Percentiles rank a stretch among this genome's conserved stretches.
phyloP scores from a whole-genome alignment of 2,888 invertebrate genomes.

The Lasioglossum marginatum region DNA sequence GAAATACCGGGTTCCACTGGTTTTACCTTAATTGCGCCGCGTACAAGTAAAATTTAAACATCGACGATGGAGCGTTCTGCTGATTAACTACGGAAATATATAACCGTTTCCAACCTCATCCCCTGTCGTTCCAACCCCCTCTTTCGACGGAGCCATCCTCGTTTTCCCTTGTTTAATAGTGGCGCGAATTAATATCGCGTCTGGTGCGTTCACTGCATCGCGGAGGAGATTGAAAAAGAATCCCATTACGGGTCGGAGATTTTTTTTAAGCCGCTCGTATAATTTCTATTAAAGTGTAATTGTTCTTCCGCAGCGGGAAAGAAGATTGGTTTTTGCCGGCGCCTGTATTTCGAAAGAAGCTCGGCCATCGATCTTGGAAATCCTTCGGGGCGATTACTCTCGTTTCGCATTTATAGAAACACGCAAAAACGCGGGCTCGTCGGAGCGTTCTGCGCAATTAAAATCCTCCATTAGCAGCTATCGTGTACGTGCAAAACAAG shows the following conservation, averaged over 20 bases:
- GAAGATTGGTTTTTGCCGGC: constrained; percentile 26
- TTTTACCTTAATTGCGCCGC: background rate
- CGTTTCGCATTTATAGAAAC: background rate
- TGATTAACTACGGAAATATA: constrained; percentile 30
- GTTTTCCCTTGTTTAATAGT: constrained; percentile 28
- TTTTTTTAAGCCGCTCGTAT: constrained; percentile 19
- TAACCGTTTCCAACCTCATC: background rate
- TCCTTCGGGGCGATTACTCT: constrained; percentile 24
- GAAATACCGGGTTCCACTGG: background rate
- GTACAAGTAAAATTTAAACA: constrained; percentile 34
- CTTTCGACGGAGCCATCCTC: background rate
- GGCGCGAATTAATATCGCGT: constrained; percentile 51
- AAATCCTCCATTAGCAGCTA: background rate
- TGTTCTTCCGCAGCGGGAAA: constrained; percentile 28
- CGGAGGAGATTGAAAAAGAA: constrained; percentile 49
- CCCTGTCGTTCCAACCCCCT: background rate
- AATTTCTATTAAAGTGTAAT: constrained; percentile 54
- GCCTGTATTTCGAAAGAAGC: constrained; percentile 20
- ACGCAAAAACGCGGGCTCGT: background rate
- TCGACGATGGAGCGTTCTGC: background rate
- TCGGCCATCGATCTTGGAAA: constrained; percentile 42
- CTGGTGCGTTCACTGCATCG: constrained; percentile 27
- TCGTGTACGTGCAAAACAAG: background rate
- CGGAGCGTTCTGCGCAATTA: background rate
- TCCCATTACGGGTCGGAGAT: constrained; percentile 41